Base-by-base conservation (phyloP, 1,140 invertebrate species). In the Holcopasites calliopsidis region DNA sequence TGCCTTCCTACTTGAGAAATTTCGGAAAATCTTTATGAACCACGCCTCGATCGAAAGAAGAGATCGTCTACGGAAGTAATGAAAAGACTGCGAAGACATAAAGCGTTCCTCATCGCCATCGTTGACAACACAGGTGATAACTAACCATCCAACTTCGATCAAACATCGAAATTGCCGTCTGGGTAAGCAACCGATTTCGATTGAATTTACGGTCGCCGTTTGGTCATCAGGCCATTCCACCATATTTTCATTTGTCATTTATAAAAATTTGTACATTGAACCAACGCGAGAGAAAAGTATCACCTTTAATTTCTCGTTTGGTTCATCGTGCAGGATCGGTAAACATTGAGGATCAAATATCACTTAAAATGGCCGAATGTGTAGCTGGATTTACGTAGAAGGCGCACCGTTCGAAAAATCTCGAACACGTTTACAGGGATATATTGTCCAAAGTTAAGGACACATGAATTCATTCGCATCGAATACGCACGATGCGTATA, bases 391-490 rank as follows among this genome's bases (percentile, higher is more conserved):
- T 58, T 26, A 28, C 23, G 10, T 10, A 16, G 5, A n/a, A n/a
- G n/a, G n/a, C n/a, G 6, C 3, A 18, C 21, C 31, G 7, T 52
- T 38, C 31, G 42, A 26, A 18, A 7, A 13, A 18, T 50, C 5
- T 18, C 31, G 42, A 71, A 26, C 33, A 18, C 13, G 18, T 3
- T 38, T 50, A 35, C 16, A 60, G 54, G 38, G 55, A 47, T 47
- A 49, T 13, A 2, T 38, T 16, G 52, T 31, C 35, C 5, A 16
- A 2, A 16, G 50, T 5, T 18, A 44, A 38, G 38, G 16, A 1
- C 8, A 60, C 54, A 3, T 21, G 52, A 6, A 18, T 40, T 62
- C n/a, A 38, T 55, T 57, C 16, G 38, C n/a, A 55, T 74, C 61
- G 50, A 49, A 47, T 26, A 40, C 50, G 33, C 23, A 16, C 28